Evolutionary conservation across 2,888 invertebrate species (phyloP).

Genomic region (Hemaris fuciformis): DNA sequence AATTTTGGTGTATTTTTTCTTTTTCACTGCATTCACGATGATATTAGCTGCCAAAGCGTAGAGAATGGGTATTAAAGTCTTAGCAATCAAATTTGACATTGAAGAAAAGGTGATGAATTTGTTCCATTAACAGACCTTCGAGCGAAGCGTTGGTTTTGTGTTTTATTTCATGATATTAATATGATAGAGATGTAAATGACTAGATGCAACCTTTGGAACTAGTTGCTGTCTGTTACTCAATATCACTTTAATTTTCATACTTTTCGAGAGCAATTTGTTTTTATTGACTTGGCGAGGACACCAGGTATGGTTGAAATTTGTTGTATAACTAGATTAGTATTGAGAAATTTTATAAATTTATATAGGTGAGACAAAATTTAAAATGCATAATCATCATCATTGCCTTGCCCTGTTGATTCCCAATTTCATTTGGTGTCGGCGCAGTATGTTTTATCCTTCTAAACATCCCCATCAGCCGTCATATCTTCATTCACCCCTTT

Average conservation of each 20-base stretch:
- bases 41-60: conserved; percentile 1
- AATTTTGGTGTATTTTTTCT: background rate
- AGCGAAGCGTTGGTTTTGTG: background rate
- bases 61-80: background rate
- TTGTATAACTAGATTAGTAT: too few species aligned
- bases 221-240: background rate
- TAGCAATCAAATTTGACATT: background rate
- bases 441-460: too few species aligned
- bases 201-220: background rate
- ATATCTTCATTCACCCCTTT: too few species aligned
- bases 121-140: background rate
- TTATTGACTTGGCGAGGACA: too few species aligned
- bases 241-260: background rate
- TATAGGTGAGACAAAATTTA: too few species aligned
- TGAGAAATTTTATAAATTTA: too few species aligned
- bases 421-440: too few species aligned
- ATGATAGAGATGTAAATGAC: background rate
- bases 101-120: background rate
- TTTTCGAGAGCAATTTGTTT: too few species aligned
- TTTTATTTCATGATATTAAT: background rate
- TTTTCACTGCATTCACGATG: background rate
- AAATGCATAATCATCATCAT: too few species aligned
- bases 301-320: too few species aligned
- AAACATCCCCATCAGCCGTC: too few species aligned
- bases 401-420: too few species aligned